Percentiles rank a stretch among this genome's conserved stretches.
phyloP scores from a whole-genome alignment of 2,113 vertebrate genomes.

The Rhineura floridana region DNA sequence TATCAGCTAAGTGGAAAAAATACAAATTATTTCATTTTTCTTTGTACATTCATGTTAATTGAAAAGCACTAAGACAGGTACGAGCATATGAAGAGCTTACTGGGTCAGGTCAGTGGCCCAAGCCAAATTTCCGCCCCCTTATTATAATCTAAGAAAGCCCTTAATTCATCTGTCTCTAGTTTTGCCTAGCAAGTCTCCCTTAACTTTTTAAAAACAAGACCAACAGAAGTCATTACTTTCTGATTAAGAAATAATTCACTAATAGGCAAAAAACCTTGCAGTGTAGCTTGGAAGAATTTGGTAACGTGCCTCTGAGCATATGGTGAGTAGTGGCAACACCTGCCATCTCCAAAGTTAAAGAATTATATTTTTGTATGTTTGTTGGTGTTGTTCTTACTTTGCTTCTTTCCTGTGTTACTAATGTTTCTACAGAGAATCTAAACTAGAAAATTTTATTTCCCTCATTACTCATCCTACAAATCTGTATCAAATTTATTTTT shows the following conservation, averaged over 20 bases:
- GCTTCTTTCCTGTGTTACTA: no score
- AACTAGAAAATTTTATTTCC: no score
- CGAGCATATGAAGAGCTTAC: not conserved
- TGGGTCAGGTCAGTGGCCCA: not conserved
- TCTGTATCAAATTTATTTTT: no score
- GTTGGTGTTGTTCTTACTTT: no score
- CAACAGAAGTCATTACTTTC: not conserved
- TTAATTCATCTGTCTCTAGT: slow-evolving; percentile 28
- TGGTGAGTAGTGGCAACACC: no score
- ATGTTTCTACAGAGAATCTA: no score
- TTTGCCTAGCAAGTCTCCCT: not conserved
- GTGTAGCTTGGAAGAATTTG: no score
- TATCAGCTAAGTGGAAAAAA: slow-evolving; percentile 80
- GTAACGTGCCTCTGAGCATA: no score
- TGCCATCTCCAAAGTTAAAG: no score
- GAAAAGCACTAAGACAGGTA: slow-evolving; percentile 49
- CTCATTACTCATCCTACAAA: no score
- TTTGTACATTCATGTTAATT: slow-evolving; percentile 26
- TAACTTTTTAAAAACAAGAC: not conserved
- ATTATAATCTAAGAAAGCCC: slow-evolving; percentile 44
- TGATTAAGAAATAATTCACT: not conserved
- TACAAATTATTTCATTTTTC: slow-evolving; percentile 29
- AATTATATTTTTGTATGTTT: no score
- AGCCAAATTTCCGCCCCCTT: slow-evolving; percentile 48
- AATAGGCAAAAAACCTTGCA: no score